These are phyloP conservation scores for Tribolium castaneum DNA, from an alignment of 1,140 invertebrate species.

Conservation along the genomic window DNA sequence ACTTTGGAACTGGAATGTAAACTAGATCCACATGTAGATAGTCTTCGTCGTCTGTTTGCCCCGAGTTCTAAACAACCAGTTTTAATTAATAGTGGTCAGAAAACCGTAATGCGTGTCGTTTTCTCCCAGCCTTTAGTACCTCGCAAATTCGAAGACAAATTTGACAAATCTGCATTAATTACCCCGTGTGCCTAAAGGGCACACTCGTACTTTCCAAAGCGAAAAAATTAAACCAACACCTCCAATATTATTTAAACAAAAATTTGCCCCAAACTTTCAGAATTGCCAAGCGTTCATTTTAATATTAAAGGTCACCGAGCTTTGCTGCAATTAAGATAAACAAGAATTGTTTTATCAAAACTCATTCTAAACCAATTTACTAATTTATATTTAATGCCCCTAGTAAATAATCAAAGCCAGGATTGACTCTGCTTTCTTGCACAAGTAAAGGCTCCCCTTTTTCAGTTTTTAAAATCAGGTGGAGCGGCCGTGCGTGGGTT, in stretches of 20 bases:
- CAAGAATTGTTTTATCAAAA: not conserved
- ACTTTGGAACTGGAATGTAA: slow-evolving; percentile 25
- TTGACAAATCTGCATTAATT: not conserved
- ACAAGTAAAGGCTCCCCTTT: not conserved
- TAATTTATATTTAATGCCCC: not conserved
- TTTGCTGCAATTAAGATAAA: not conserved
- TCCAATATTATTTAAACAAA: too few relatives aligned
- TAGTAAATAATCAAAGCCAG: too few relatives aligned
- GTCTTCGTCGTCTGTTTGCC: slow-evolving; percentile 17
- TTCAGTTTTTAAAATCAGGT: not conserved
- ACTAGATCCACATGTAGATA: slow-evolving; percentile 26
- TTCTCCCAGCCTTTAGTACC: slow-evolving; percentile 9
- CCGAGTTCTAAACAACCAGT: slow-evolving; percentile 27
- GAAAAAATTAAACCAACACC: too few relatives aligned
- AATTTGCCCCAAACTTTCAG: not conserved
- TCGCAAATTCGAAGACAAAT: slow-evolving; percentile 5
- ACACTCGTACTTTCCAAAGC: too few relatives aligned
- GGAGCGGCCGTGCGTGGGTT: not conserved
- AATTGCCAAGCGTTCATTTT: too few relatives aligned
- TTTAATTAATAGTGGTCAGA: slow-evolving; percentile 34
- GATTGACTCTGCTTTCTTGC: too few relatives aligned
- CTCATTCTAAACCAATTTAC: not conserved
- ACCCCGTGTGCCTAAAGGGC: too few relatives aligned
- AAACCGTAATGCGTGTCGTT: slow-evolving; percentile 29
- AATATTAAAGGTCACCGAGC: not conserved